Evolutionary conservation across 2,797 vertebrate species (phyloP).

Genomic region (Tapera naevia): DNA sequence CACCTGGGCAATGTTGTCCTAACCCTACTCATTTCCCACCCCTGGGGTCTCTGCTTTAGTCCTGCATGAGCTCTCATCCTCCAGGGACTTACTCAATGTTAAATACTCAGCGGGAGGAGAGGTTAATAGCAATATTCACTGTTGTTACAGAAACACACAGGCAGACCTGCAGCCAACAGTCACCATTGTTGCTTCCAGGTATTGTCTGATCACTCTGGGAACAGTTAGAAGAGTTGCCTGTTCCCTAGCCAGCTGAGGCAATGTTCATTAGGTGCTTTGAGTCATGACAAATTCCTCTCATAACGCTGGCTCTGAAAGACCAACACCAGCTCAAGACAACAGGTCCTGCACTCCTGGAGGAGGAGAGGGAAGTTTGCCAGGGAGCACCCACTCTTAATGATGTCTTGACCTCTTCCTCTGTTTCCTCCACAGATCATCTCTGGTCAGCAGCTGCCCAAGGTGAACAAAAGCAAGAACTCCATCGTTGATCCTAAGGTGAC

Average conservation of each 20-base stretch:
- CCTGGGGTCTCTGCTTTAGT: not conserved
- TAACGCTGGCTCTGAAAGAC: not conserved
- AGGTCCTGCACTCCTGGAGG: not conserved
- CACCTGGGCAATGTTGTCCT: not conserved
- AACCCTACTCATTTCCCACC: not conserved
- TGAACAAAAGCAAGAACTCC: conserved; percentile 90
- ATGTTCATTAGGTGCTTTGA: not conserved
- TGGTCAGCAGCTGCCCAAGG: conserved; percentile 94
- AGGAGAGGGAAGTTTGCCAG: not conserved
- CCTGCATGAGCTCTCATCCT: not conserved
- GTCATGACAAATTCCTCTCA: not conserved
- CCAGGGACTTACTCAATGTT: not conserved
- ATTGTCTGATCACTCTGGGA: not conserved
- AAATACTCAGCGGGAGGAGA: not conserved
- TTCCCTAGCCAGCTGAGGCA: not conserved
- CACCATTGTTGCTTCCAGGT: not conserved
- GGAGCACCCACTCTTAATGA: not conserved
- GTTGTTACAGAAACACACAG: not conserved
- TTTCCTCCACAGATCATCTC: conserved; percentile 85
- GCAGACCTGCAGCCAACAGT: not conserved
- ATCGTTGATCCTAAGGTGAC: conserved; percentile 93
- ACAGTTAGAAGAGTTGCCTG: not conserved
- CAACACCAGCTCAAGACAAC: not conserved
- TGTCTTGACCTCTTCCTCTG: not conserved
- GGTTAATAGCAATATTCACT: not conserved